phyloP scores from a whole-genome alignment of 92 coral and sea anemone species.

The Scolanthus callimorphus region DNA sequence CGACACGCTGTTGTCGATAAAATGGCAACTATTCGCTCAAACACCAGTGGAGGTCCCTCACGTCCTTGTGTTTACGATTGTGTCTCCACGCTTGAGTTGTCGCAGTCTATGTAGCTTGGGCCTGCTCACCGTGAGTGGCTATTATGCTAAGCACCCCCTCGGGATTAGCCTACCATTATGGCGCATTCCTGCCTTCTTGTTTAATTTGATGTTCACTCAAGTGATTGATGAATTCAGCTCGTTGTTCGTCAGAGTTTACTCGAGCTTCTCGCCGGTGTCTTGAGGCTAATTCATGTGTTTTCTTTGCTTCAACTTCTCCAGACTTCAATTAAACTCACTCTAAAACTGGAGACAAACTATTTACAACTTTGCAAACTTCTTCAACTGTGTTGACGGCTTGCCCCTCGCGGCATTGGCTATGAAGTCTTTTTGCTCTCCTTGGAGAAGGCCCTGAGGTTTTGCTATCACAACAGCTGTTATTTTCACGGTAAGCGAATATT shows the following conservation, averaged over 20 bases:
- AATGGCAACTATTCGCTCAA: neutral
- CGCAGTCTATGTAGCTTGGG: too few species aligned
- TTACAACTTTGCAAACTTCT: neutral
- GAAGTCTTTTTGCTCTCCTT: too few species aligned
- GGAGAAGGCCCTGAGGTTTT: too few species aligned
- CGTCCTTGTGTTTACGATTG: neutral
- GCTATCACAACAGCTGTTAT: too few species aligned
- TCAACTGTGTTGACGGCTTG: neutral
- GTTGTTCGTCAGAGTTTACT: too few species aligned
- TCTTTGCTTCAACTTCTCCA: neutral
- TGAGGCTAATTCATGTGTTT: too few species aligned
- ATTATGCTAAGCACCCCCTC: constrained; percentile 42
- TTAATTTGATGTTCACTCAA: constrained; percentile 51
- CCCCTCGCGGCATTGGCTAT: neutral
- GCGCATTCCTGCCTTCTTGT: constrained; percentile 65
- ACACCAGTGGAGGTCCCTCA: neutral
- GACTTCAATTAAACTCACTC: neutral
- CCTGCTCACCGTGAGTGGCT: neutral
- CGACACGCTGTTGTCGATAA: neutral
- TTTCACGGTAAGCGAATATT: too few species aligned
- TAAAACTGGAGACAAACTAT: neutral
- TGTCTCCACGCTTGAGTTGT: neutral
- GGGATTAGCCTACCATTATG: constrained; percentile 28
- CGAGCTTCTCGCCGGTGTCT: too few species aligned
- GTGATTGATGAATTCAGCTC: constrained; percentile 13